A percentile compares a stretch with the other conserved stretches of the same genome.
Conservation (phyloP, 1,140 invertebrate genomes). For the Drosophila pallidifrons region DNA sequence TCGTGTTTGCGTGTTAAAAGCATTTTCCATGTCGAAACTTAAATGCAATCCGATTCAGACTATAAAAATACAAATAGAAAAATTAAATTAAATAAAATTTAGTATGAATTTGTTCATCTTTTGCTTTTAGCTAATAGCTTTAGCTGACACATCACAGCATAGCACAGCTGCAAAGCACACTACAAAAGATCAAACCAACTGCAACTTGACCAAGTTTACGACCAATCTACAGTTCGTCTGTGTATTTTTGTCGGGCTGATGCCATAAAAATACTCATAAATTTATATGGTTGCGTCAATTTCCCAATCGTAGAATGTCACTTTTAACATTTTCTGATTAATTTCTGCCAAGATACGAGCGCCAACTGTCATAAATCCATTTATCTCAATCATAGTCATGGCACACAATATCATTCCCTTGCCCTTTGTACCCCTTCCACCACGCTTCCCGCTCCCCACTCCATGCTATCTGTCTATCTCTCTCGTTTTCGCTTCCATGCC, state of each 20-base stretch:
- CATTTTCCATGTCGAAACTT: neutral
- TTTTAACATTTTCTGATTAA: conserved; percentile 77
- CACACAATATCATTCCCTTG: conserved; percentile 47
- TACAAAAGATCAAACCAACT: conserved; percentile 1
- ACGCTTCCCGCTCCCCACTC: neutral
- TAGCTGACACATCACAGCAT: no score
- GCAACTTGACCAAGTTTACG: conserved; percentile 25
- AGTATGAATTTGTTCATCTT: conserved; percentile 1
- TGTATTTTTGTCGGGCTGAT: conserved; percentile 30
- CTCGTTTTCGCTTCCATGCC: neutral
- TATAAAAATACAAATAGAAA: neutral
- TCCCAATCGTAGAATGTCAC: conserved; percentile 72
- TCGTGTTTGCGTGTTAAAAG: conserved; percentile 11
- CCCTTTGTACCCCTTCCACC: neutral
- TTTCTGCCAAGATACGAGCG: conserved; percentile 70
- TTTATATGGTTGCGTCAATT: conserved; percentile 77
- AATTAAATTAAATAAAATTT: neutral
- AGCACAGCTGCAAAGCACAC: neutral
- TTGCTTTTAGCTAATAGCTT: conserved; percentile 3
- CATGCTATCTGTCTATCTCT: neutral
- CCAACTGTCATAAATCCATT: conserved; percentile 73
- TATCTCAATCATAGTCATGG: conserved; percentile 75
- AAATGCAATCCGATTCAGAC: conserved; percentile 20
- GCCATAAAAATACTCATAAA: conserved; percentile 64
- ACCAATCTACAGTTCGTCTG: conserved; percentile 16